phyloP scores from a whole-genome alignment of 2,113 vertebrate genomes.

The Pao palembangensis region DNA sequence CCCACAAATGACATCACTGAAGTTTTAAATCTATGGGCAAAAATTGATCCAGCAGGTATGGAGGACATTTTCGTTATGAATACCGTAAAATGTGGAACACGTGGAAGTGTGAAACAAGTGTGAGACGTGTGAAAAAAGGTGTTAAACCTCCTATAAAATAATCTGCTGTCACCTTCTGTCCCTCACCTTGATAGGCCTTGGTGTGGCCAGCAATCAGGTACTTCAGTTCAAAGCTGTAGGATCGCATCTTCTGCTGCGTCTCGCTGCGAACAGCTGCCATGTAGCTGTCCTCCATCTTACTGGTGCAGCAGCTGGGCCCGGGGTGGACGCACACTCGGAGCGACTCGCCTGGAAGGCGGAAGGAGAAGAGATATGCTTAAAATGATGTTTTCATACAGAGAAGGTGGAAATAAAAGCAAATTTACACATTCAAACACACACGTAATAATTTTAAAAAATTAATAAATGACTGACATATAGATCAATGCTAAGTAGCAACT shows the following conservation, averaged over 20 bases:
- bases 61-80: too few species aligned
- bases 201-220: constrained; percentile 81
- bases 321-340: constrained; percentile 82
- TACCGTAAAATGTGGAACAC: too few species aligned
- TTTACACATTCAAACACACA: background rate
- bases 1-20: too few species aligned
- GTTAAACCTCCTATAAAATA: too few species aligned
- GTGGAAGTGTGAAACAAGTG: too few species aligned
- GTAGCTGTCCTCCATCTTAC: constrained; percentile 91
- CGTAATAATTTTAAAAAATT: background rate
- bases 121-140: too few species aligned
- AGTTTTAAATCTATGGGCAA: too few species aligned
- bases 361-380: background rate
- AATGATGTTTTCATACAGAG: background rate
- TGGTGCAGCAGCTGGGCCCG: constrained; percentile 84
- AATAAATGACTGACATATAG: background rate
- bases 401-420: background rate
- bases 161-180: too few species aligned
- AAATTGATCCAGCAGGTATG: too few species aligned
- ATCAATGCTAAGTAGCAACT: too few species aligned
- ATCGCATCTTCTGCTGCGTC: constrained; percentile 81
- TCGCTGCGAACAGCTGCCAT: constrained; percentile 83
- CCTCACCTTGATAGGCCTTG: constrained; percentile 82
- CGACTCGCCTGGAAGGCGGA: constrained; percentile 73
- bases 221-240: constrained; percentile 87